Conservation (phyloP, 1,140 invertebrate species). For the Leguminivora glycinivorella region DNA sequence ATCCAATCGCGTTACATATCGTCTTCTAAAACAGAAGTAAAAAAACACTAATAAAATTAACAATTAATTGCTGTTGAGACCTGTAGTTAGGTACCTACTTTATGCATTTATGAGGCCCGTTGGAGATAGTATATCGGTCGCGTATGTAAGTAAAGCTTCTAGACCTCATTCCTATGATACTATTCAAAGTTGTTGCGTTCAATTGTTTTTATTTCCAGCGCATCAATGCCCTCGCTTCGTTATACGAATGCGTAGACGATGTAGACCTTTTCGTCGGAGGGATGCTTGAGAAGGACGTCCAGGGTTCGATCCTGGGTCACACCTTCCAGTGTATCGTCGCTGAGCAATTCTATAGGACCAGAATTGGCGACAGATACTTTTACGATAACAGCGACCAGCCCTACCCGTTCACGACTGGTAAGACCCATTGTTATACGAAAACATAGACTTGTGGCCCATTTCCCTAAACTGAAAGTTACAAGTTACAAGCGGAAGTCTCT, state of each 20-base stretch:
- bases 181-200: neutral
- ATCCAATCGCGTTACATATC: too few species aligned
- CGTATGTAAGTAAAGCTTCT: too few species aligned
- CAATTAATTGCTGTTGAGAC: too few species aligned
- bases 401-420: slow-evolving; percentile 86
- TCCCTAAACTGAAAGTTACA: too few species aligned
- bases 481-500: too few species aligned
- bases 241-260: slow-evolving; percentile 90
- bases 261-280: slow-evolving; percentile 94
- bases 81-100: too few species aligned
- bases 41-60: too few species aligned
- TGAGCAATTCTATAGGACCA: slow-evolving; percentile 92
- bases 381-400: slow-evolving; percentile 86
- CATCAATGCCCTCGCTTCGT: slow-evolving; percentile 81
- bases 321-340: slow-evolving; percentile 95
- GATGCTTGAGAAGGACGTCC: slow-evolving; percentile 86
- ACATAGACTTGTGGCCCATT: too few species aligned
- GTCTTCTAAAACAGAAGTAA: too few species aligned
- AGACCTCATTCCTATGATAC: too few species aligned
- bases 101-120: too few species aligned
- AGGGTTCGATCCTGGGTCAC: slow-evolving; percentile 90
- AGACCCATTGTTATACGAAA: slow-evolving; percentile 33
- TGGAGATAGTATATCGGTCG: too few species aligned
- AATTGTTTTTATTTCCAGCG: slow-evolving; percentile 73
- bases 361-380: slow-evolving; percentile 91